Conservation (phyloP, 2,888 invertebrate species). For the Drosophila cognata region DNA sequence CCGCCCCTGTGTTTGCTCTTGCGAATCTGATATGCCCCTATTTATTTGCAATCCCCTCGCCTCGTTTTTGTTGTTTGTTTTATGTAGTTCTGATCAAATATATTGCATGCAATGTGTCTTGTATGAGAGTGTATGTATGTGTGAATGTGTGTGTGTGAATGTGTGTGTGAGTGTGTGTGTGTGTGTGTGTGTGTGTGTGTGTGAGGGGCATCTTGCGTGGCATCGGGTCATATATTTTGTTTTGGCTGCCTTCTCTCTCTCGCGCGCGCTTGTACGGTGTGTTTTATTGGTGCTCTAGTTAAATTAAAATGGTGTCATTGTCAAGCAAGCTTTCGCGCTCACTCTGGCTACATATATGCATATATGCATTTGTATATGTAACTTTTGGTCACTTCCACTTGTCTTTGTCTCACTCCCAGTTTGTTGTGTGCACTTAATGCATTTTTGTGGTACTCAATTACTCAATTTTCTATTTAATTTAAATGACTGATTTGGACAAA, state of each 20-base stretch:
- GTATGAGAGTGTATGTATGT: slow-evolving; percentile 1
- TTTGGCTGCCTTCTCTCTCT: slow-evolving; percentile 17
- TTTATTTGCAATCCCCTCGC: slow-evolving; percentile 34
- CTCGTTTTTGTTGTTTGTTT: slow-evolving; percentile 20
- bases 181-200: slow-evolving; percentile 8
- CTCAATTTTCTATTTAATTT: neutral
- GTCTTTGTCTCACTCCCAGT: neutral
- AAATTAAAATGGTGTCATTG: slow-evolving; percentile 74
- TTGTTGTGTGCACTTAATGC: neutral
- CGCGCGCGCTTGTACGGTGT: neutral
- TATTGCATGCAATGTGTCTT: slow-evolving; percentile 48
- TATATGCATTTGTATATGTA: neutral
- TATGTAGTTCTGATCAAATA: slow-evolving; percentile 41
- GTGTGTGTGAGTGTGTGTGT: neutral
- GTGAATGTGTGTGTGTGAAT: no score
- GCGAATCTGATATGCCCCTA: slow-evolving; percentile 5
- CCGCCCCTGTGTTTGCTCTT: neutral
- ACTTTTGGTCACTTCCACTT: neutral
- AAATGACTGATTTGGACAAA: slow-evolving; percentile 22
- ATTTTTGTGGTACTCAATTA: slow-evolving; percentile 1
- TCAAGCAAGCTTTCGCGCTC: slow-evolving; percentile 44
- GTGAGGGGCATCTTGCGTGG: slow-evolving; percentile 48
- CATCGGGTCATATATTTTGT: slow-evolving; percentile 50
- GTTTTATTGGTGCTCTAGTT: slow-evolving; percentile 60
- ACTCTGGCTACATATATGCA: neutral